Evolutionary conservation across 2,113 vertebrate species (phyloP).

Genomic region (Syngnathoides biaculeatus): DNA sequence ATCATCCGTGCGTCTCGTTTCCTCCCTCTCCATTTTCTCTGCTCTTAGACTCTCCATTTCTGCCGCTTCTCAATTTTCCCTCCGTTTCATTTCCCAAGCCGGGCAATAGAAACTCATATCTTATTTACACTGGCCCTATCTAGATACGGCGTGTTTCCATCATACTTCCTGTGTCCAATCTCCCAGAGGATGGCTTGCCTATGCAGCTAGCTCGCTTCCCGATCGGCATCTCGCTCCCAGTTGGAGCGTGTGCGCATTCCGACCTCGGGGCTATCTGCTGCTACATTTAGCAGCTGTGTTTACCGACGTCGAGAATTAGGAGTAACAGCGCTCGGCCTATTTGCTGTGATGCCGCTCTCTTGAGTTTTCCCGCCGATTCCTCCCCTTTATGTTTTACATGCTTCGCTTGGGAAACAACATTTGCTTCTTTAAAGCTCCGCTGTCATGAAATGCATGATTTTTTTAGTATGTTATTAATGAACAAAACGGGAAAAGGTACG

Average conservation of each 20-base stretch:
- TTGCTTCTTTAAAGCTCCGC: conserved; percentile 10
- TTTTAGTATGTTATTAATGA: too few relatives aligned
- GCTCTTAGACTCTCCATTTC: conserved; percentile 32
- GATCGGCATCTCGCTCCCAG: conserved; percentile 22
- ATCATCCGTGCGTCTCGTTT: conserved; percentile 11
- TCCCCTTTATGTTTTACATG: neutral
- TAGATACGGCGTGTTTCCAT: conserved; percentile 62
- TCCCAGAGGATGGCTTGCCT: conserved; percentile 58
- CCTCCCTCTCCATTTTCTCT: conserved; percentile 23
- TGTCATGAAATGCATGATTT: too few relatives aligned
- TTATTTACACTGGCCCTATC: conserved; percentile 63
- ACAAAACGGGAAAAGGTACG: too few relatives aligned
- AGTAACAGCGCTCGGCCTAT: conserved; percentile 35
- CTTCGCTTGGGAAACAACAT: conserved; percentile 1
- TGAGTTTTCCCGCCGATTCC: conserved; percentile 16
- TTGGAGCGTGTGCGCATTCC: conserved; percentile 39
- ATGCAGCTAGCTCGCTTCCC: conserved; percentile 22
- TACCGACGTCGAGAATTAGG: conserved; percentile 38
- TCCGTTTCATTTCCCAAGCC: conserved; percentile 59
- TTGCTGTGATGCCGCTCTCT: conserved; percentile 35
- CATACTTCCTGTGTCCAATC: conserved; percentile 56
- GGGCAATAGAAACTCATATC: conserved; percentile 60
- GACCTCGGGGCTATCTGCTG: conserved; percentile 52
- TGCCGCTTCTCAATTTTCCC: conserved; percentile 50
- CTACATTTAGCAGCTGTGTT: conserved; percentile 59